Percentiles rank a stretch among this genome's conserved stretches.
phyloP scores from a whole-genome alignment of 2,888 invertebrate genomes.

The Agrochola circellaris region DNA sequence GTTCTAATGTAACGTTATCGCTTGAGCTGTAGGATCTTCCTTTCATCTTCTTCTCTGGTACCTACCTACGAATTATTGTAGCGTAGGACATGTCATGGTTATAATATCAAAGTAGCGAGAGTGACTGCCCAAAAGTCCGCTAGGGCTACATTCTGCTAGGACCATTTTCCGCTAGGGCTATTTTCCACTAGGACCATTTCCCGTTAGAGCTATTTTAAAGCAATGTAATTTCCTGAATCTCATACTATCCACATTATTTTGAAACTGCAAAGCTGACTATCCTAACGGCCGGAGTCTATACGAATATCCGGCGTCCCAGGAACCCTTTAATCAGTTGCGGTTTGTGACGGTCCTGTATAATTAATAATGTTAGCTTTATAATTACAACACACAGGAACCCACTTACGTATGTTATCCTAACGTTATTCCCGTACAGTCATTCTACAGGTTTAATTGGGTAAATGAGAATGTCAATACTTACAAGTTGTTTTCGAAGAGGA shows the following conservation, averaged over 20 bases:
- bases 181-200: not conserved
- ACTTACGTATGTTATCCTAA: not conserved
- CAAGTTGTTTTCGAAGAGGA: not conserved
- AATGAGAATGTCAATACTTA: not conserved
- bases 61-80: not conserved
- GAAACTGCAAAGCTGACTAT: not conserved
- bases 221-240: not conserved
- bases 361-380: conserved; percentile 23
- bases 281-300: not conserved
- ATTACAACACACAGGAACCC: conserved; percentile 18
- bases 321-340: conserved; percentile 24
- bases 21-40: not conserved
- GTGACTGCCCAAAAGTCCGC: not conserved
- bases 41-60: not conserved
- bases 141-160: not conserved
- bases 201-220: not conserved
- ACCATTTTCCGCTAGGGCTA: no score
- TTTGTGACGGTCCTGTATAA: conserved; percentile 11
- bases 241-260: not conserved
- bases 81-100: not conserved
- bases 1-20: not conserved
- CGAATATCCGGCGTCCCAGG: not conserved
- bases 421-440: not conserved
- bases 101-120: not conserved
- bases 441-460: not conserved